Conservation (phyloP, 2,888 invertebrate genomes). For the Pollenia angustigena region DNA sequence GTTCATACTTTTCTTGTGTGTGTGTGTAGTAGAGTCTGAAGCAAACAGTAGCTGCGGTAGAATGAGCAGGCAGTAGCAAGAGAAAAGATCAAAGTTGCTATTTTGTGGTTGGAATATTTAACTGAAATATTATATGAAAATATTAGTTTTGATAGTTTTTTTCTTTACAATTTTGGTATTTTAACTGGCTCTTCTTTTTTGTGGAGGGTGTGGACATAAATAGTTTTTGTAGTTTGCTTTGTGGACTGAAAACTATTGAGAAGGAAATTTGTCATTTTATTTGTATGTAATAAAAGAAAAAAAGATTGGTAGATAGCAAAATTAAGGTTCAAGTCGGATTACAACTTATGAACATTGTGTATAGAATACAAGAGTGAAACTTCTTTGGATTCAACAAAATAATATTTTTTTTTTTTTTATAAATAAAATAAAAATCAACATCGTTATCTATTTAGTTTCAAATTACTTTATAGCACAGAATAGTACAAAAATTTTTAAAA, state of each 20-base stretch:
- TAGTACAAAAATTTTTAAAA: too few relatives aligned
- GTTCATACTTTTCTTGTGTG: conserved; percentile 34
- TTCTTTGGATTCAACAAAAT: too few relatives aligned
- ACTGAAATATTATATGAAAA: conserved; percentile 67
- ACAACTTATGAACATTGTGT: too few relatives aligned
- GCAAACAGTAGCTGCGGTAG: neutral
- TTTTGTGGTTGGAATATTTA: conserved; percentile 72
- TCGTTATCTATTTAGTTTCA: too few relatives aligned
- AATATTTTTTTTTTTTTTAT: too few relatives aligned
- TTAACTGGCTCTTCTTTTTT: conserved; percentile 40
- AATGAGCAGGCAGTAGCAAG: conserved; percentile 8
- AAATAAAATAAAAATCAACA: too few relatives aligned
- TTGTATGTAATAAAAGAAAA: neutral
- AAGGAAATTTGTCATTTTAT: conserved; percentile 15
- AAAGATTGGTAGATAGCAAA: neutral
- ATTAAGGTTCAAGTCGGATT: too few relatives aligned
- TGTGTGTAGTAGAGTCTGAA: neutral
- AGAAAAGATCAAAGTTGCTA: conserved; percentile 73
- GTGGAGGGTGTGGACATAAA: conserved; percentile 20
- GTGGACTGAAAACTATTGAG: neutral
- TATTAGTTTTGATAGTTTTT: conserved; percentile 62
- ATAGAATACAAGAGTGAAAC: too few relatives aligned
- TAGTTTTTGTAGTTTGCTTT: conserved; percentile 42
- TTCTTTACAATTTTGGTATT: conserved; percentile 62
- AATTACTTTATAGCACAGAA: too few relatives aligned